Evolutionary conservation across 2,797 vertebrate genomes (phyloP).

Genomic region (Lutjanus argentimaculatus): DNA sequence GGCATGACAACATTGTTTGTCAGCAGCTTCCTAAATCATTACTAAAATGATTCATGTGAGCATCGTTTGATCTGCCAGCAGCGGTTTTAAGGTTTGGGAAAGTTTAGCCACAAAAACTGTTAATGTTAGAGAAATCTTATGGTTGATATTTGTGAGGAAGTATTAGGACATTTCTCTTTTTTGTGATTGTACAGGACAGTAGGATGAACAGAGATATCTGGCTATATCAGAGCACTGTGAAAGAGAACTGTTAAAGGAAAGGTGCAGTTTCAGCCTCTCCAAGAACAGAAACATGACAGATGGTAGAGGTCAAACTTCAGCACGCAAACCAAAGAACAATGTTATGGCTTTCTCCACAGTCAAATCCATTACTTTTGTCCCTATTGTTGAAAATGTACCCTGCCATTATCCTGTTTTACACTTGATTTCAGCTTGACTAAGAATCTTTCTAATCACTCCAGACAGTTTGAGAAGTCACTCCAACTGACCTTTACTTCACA

Average conservation of each 20-base stretch:
- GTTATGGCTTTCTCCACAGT: neutral
- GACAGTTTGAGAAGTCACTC: neutral
- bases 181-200: neutral
- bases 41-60: neutral
- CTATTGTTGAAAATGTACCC: neutral
- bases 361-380: neutral
- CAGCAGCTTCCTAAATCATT: neutral
- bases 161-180: neutral
- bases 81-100: neutral
- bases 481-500: slow-evolving; percentile 18
- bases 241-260: neutral
- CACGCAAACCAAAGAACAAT: neutral
- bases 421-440: neutral
- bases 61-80: neutral
- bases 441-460: neutral
- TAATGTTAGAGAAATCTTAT: too few species aligned
- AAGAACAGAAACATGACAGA: neutral
- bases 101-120: neutral
- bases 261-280: neutral
- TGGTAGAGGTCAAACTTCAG: neutral
- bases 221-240: neutral
- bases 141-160: neutral
- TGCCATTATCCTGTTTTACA: neutral
- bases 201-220: neutral
- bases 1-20: neutral